Base-by-base conservation (phyloP, 2,797 vertebrate species). In the Psittacula echo region DNA sequence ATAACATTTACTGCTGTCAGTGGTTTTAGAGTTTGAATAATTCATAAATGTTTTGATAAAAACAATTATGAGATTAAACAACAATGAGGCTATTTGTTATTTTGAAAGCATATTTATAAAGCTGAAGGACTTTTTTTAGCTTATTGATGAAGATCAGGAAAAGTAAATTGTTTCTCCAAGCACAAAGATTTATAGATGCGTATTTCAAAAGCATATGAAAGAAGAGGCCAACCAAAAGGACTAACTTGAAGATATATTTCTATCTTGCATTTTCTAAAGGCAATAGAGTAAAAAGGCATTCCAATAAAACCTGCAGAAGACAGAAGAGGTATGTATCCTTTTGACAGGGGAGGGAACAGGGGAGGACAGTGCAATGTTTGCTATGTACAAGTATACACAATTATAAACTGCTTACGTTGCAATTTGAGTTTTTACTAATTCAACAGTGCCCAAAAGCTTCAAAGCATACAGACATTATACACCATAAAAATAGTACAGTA, bases 21-120 rank as follows among this genome's bases (percentile, higher is more conserved):
- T 58, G 85, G 42, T 51, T 91, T 51, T 41, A 29, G 23, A 45
- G 45, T 68, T 86, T 92, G 82, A 94, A 91, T 93, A 94, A 93
- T 90, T 84, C 53, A 89, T 83, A 83, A 61, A 41, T 54, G 23
- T 66, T 95, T 81, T 84, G 54, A 90, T 90, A 56, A 81, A 94
- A 94, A 86, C 50, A 81, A 81, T 91, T 81, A 81, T 30, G 54
- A 90, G 27, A 90, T 81, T 79, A 91, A 79, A 60, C 39, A 88
- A 66, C 42, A 80, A 68, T 34, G 24, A 91, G 27, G 32, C 21
- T 74, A 47, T 14, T 77, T 83, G 24, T 50, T 77, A 70, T 30
- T 94, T 70, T 85, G 65, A 82, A 94, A 89, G 54, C 12, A 24
- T 9, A 26, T 60, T 66, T 75, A 42, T 79, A 93, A 87, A 77